phyloP scores from a whole-genome alignment of 2,888 invertebrate genomes.

The Leucophenga montana region DNA sequence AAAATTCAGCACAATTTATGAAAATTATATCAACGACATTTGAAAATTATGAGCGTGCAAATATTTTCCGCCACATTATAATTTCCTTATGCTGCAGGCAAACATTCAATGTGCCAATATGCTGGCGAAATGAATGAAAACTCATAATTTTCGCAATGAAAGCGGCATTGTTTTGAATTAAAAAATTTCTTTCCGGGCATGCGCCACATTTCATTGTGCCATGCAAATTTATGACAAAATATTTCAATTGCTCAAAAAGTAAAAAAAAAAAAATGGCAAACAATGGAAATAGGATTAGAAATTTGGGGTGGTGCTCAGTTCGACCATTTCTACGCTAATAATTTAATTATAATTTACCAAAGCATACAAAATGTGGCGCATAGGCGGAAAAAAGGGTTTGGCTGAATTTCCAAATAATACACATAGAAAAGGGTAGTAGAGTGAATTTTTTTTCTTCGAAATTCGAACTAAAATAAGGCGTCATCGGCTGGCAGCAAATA shows the following conservation, averaged over 20 bases:
- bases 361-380: background rate
- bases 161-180: background rate
- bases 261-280: constrained; percentile 1
- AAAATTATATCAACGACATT: constrained; percentile 14
- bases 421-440: too few species aligned
- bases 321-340: background rate
- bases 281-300: background rate
- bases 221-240: constrained; percentile 67
- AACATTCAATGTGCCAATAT: background rate
- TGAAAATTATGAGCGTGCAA: constrained; percentile 17
- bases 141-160: constrained; percentile 1
- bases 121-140: background rate
- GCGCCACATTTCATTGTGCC: constrained; percentile 45
- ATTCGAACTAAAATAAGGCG: too few species aligned
- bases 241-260: constrained; percentile 38
- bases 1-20: constrained; percentile 8
- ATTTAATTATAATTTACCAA: constrained; percentile 16
- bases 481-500: too few species aligned
- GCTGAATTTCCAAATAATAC: too few species aligned
- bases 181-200: background rate
- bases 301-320: constrained; percentile 1
- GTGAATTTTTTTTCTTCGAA: too few species aligned
- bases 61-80: background rate
- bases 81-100: background rate
- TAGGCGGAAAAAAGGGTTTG: too few species aligned